phyloP scores from a whole-genome alignment of 2,113 vertebrate species.

The Microtus pennsylvanicus region DNA sequence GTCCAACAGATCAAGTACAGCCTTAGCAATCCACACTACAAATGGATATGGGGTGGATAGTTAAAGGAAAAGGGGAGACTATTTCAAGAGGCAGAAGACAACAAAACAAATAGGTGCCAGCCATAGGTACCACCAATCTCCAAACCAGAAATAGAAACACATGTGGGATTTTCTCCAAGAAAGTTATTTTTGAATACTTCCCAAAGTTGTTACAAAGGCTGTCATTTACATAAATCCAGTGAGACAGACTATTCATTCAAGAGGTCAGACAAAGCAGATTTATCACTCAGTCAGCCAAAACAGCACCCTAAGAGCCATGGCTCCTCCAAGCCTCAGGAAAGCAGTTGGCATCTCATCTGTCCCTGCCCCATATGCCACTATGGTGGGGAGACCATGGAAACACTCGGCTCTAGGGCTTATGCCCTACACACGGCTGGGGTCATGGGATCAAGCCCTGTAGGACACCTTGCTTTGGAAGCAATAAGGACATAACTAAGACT shows the following conservation, averaged over 20 bases:
- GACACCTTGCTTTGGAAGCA: not conserved
- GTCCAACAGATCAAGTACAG: not conserved
- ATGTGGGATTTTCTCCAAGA: conserved; percentile 5
- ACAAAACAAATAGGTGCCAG: not conserved
- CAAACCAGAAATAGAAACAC: conserved; percentile 32
- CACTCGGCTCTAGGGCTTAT: not conserved
- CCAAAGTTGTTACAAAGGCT: not conserved
- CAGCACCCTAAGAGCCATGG: not conserved
- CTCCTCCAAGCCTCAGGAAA: not conserved
- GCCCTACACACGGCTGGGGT: not conserved
- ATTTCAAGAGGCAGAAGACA: not conserved
- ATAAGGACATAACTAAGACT: not conserved
- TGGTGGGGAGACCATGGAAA: not conserved
- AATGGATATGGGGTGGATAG: not conserved
- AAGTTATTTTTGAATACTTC: not conserved
- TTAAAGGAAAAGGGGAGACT: not conserved
- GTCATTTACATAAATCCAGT: not conserved
- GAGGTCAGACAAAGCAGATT: not conserved
- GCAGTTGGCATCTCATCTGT: not conserved
- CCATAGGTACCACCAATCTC: not conserved
- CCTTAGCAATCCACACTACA: not conserved
- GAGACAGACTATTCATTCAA: not conserved
- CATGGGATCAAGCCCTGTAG: not conserved
- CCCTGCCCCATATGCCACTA: not conserved
- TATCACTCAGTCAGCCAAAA: not conserved